phyloP scores from a whole-genome alignment of 1,140 invertebrate species.

The Aplysia californica region DNA sequence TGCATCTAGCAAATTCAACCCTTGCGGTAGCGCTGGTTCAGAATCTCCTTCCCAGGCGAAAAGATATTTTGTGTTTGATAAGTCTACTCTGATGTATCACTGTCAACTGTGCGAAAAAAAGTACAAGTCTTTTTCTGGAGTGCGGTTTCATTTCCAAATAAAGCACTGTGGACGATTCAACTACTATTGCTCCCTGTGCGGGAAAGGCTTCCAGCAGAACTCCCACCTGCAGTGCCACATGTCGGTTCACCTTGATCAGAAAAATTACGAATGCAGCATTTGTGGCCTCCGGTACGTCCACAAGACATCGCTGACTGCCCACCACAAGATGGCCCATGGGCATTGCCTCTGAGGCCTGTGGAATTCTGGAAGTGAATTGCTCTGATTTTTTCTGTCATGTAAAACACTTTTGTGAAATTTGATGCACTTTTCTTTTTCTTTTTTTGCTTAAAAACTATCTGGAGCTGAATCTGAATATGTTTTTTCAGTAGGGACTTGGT shows the following conservation, averaged over 20 bases:
- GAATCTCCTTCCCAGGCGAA: no score
- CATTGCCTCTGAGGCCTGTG: neutral
- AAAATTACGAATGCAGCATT: slow-evolving; percentile 29
- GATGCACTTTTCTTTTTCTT: neutral
- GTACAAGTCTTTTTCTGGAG: slow-evolving; percentile 32
- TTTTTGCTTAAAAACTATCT: neutral
- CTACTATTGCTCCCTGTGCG: slow-evolving; percentile 32
- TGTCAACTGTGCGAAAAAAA: slow-evolving; percentile 31
- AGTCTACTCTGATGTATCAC: neutral
- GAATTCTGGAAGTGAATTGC: neutral
- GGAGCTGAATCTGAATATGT: neutral
- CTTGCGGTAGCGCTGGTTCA: no score
- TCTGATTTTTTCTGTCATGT: neutral
- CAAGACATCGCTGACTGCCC: slow-evolving; percentile 33
- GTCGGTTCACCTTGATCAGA: slow-evolving; percentile 31
- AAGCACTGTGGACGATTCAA: slow-evolving; percentile 33
- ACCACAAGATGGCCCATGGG: slow-evolving; percentile 23
- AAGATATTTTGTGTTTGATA: slow-evolving; percentile 16
- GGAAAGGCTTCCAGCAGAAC: slow-evolving; percentile 36
- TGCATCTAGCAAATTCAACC: no score
- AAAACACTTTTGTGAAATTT: neutral
- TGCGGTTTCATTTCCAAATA: slow-evolving; percentile 26
- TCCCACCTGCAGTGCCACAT: slow-evolving; percentile 34
- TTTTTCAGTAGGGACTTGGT: neutral
- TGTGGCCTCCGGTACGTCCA: slow-evolving; percentile 35